These are phyloP conservation scores for Periplaneta americana DNA, from an alignment of 1,140 invertebrate species.

Conservation along the genomic window DNA sequence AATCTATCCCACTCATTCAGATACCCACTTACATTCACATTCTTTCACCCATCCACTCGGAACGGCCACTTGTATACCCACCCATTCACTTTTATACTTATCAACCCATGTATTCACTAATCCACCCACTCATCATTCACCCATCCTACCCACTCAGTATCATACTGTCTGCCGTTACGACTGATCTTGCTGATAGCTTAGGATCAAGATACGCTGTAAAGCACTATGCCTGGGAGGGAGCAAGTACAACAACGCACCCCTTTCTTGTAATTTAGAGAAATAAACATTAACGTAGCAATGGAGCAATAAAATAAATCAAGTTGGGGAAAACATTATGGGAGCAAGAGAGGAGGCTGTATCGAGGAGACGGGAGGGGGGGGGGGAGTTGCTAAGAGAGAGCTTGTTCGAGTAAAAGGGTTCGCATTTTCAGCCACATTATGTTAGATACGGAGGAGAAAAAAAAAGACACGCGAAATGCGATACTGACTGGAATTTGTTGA, in stretches of 20 bases:
- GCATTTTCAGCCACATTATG: not conserved
- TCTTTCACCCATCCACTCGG: too few species aligned
- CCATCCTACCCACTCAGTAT: too few species aligned
- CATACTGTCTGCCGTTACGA: too few species aligned
- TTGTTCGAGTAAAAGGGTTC: not conserved
- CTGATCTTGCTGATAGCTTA: too few species aligned
- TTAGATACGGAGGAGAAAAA: not conserved
- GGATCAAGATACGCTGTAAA: not conserved
- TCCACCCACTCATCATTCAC: too few species aligned
- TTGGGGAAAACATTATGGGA: slow-evolving; percentile 11
- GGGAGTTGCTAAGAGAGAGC: not conserved
- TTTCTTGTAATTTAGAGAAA: slow-evolving; percentile 11
- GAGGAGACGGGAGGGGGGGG: not conserved
- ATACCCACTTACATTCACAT: too few species aligned
- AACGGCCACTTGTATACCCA: too few species aligned
- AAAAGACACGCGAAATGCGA: not conserved
- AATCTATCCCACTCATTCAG: too few species aligned
- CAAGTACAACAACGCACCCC: not conserved
- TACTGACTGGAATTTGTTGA: not conserved
- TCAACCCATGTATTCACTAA: too few species aligned
- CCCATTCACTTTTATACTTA: too few species aligned
- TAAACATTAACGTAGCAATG: slow-evolving; percentile 9
- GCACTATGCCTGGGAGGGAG: not conserved
- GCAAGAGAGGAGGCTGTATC: not conserved
- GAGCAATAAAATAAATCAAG: slow-evolving; percentile 10